Base-by-base conservation (phyloP, 2,888 invertebrate species). In the Nomada goodeniana region DNA sequence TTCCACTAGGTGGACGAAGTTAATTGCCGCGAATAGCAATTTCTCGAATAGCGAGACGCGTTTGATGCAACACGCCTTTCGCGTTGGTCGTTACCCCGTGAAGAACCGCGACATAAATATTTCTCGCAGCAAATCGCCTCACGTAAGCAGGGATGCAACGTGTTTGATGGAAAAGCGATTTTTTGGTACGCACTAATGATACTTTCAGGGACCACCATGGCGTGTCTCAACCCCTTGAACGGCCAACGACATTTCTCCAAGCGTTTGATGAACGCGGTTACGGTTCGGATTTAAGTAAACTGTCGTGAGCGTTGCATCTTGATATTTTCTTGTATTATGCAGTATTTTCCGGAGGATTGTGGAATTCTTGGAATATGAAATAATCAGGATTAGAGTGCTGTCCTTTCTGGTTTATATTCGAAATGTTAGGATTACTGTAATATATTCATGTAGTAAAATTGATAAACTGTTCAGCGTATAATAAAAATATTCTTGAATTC, bases 11-110 rank as follows among this genome's bases (percentile, higher is more conserved):
- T 85, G 71, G 65, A 63, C 74, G 53, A 71, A 75, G 76, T 83
- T 85, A 88, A 88, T 88, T 88, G 85, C 77, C 64, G 68, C 76
- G 78, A 76, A 69, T 75, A 68, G 80, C 64, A 83, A 87, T 86
- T 86, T 82, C 69, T 65, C 53, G 69, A 60, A 36, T 36, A 36
- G 73, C 59, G 57, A 76, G n/a, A 11, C 60, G 57, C 75, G 77
- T 78, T 77, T 77, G 47, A 76, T 52, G 61, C 59, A 23, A 50
- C 42, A 15, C 20, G 42, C 53, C 70, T 82, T 81, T 67, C 29
- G 60, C 53, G 64, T 23, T 69, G 59, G 50, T 82, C 82, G 82
- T 80, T 72, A 55, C 61, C 60, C 65, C 50, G 47, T 10, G 2
- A 36, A 71, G 71, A 44, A 26, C 42, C 60, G 47, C 52, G 13